phyloP scores from a whole-genome alignment of 1,140 invertebrate species.

The Philotrypesis tridentata region DNA sequence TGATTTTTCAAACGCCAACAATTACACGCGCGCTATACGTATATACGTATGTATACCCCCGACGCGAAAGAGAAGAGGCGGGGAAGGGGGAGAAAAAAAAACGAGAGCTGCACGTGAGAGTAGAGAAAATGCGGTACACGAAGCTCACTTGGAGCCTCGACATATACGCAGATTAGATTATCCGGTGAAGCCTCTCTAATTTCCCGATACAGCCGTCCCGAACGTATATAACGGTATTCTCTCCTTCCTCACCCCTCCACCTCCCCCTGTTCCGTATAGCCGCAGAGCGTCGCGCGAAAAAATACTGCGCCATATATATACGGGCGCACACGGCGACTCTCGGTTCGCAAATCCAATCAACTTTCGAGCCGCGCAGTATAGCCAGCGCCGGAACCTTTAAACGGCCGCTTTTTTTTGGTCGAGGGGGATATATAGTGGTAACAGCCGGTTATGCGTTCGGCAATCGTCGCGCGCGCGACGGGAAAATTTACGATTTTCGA shows the following conservation, averaged over 20 bases:
- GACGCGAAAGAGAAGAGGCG: too few species aligned
- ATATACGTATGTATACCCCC: too few species aligned
- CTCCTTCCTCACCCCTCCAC: neutral
- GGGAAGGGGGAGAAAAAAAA: too few species aligned
- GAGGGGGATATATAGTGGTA: too few species aligned
- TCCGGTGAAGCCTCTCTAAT: neutral
- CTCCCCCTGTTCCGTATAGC: too few species aligned
- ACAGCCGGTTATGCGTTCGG: slow-evolving; percentile 24
- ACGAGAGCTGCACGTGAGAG: too few species aligned
- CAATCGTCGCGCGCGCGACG: slow-evolving; percentile 49
- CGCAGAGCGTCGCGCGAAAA: neutral
- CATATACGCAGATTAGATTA: neutral
- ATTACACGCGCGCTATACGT: neutral
- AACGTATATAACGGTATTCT: neutral
- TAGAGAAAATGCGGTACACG: neutral
- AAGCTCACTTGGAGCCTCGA: neutral
- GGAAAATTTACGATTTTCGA: slow-evolving; percentile 56
- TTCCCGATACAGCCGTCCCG: neutral
- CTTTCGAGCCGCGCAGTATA: neutral
- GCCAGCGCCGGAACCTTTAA: neutral
- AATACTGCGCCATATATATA: neutral
- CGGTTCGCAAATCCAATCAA: slow-evolving; percentile 4
- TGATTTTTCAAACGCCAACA: neutral
- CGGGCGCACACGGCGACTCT: neutral
- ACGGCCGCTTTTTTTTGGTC: neutral